Evolutionary conservation across 2,797 vertebrate genomes (phyloP).

Genomic region (Sebastes iracundus): DNA sequence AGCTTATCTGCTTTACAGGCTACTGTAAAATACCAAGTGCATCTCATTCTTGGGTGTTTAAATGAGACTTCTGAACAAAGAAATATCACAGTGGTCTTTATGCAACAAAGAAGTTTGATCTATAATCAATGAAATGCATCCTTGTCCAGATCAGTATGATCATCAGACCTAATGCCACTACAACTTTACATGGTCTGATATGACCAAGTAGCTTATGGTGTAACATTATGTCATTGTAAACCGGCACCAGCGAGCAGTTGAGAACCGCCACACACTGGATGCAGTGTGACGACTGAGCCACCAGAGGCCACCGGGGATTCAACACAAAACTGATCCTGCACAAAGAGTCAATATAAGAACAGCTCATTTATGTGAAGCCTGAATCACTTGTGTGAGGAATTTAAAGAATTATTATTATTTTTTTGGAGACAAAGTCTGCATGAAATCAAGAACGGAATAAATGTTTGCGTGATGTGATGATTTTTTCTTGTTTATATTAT

Average conservation of each 20-base stretch:
- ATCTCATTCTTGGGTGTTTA: background rate
- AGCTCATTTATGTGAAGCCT: constrained; percentile 19
- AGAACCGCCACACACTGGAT: constrained; percentile 77
- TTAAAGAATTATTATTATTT: background rate
- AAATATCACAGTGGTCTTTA: background rate
- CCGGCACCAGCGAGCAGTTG: constrained; percentile 62
- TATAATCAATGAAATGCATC: background rate
- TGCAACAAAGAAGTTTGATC: background rate
- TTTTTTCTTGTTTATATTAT: background rate
- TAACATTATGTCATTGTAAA: constrained; percentile 54
- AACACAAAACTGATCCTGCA: constrained; percentile 2
- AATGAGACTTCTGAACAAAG: background rate
- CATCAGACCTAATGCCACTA: background rate
- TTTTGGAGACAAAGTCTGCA: background rate
- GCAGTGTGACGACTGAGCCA: constrained; percentile 79
- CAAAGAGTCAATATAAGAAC: background rate
- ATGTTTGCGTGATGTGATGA: background rate
- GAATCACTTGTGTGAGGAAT: background rate
- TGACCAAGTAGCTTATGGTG: background rate
- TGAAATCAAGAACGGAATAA: background rate
- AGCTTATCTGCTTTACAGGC: background rate
- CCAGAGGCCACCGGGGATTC: constrained; percentile 50
- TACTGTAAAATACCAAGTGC: background rate
- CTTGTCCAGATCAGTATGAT: background rate
- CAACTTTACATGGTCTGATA: background rate